Conservation (phyloP, 2,113 vertebrate genomes). For the Rynchops niger region DNA sequence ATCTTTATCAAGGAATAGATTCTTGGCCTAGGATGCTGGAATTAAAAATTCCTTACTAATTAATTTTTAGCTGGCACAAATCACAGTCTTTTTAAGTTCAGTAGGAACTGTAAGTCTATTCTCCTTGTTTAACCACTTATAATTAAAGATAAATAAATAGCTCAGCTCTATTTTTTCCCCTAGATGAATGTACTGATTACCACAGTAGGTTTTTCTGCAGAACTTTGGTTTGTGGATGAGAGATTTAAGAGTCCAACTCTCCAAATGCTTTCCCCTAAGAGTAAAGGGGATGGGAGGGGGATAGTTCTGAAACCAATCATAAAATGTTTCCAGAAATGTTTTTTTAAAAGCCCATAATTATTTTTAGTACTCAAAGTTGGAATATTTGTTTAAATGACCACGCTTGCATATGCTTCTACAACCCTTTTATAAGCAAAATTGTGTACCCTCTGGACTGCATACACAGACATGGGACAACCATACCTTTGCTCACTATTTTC, state of each 20-base stretch:
- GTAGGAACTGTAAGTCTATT: slow-evolving; percentile 67
- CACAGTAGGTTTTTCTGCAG: not conserved
- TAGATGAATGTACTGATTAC: slow-evolving; percentile 20
- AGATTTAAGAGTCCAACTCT: not conserved
- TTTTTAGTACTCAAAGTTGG: not conserved
- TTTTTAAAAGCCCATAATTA: not conserved
- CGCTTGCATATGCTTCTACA: not conserved
- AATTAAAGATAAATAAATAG: slow-evolving; percentile 65
- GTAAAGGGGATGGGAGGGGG: not conserved
- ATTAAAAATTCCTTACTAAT: slow-evolving; percentile 75
- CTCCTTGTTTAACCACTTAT: slow-evolving; percentile 57
- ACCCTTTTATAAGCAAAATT: not conserved
- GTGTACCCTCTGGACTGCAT: not conserved
- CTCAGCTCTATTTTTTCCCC: slow-evolving; percentile 21
- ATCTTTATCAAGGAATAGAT: slow-evolving; percentile 71
- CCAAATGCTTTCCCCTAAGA: not conserved
- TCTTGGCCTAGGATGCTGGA: slow-evolving; percentile 68
- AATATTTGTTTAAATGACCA: not conserved
- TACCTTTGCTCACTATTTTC: not conserved
- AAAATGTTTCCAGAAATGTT: not conserved
- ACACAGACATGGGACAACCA: not conserved
- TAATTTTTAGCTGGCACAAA: slow-evolving; percentile 75
- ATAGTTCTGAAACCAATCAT: not conserved
- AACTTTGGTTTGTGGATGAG: not conserved
- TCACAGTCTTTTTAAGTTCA: slow-evolving; percentile 65